phyloP scores from a whole-genome alignment of 2,797 vertebrate genomes.

The Lagorchestes hirsutus region DNA sequence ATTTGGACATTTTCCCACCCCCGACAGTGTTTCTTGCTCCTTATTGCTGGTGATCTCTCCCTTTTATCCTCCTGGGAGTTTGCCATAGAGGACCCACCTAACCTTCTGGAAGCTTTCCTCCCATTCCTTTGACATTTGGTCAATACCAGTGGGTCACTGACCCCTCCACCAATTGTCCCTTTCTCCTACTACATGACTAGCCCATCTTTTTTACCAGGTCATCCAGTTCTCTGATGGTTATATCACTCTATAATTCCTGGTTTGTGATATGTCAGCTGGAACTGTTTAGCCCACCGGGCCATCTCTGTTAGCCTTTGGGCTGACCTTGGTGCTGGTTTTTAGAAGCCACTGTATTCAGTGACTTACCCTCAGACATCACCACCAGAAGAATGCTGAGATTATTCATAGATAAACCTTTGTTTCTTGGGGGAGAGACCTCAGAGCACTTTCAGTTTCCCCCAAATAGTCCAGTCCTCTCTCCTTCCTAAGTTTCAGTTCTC shows the following conservation, averaged over 20 bases:
- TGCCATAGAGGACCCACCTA: not conserved
- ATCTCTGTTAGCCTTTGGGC: not conserved
- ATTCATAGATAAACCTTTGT: constrained; percentile 62
- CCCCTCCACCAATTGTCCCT: not conserved
- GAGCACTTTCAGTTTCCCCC: not conserved
- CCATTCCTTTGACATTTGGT: not conserved
- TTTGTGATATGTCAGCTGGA: not conserved
- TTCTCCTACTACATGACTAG: not conserved
- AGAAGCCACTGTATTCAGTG: no score
- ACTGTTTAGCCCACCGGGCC: not conserved
- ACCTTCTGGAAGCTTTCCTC: not conserved
- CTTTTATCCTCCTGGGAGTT: not conserved
- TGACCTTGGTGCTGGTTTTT: not conserved
- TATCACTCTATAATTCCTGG: not conserved
- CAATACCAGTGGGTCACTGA: not conserved
- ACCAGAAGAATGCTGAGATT: no score
- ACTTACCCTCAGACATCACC: no score
- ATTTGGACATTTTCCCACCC: not conserved
- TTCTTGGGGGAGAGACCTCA: not conserved
- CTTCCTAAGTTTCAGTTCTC: not conserved
- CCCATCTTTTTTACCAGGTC: not conserved
- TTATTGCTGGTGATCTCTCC: not conserved
- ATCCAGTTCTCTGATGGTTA: not conserved
- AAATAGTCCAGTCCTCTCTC: not conserved
- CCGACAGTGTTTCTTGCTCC: not conserved